These are phyloP conservation scores for Plotosus lineatus DNA, from an alignment of 2,113 vertebrate genomes.

Conservation along the genomic window DNA sequence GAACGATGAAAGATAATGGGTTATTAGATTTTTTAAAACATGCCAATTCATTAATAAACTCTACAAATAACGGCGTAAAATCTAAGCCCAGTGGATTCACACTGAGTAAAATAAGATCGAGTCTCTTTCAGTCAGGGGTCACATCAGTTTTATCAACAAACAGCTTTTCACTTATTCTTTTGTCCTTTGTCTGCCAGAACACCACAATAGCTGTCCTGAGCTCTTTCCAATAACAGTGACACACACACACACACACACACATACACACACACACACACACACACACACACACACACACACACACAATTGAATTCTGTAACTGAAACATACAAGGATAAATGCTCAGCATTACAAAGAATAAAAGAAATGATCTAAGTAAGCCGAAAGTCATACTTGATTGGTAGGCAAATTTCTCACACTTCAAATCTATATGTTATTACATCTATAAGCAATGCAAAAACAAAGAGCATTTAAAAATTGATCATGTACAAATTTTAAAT, in stretches of 20 bases:
- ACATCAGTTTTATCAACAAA: conserved; percentile 52
- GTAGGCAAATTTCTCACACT: not conserved
- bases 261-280: conserved; percentile 27
- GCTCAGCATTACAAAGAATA: not conserved
- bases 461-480: too few relatives aligned
- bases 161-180: conserved; percentile 47
- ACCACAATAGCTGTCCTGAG: conserved; percentile 51
- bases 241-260: conserved; percentile 21
- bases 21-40: not conserved
- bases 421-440: not conserved
- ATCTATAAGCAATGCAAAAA: not conserved
- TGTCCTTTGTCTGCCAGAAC: conserved; percentile 49
- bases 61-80: conserved; percentile 12
- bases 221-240: conserved; percentile 34
- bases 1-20: not conserved
- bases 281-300: conserved; percentile 16
- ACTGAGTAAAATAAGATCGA: conserved; percentile 40
- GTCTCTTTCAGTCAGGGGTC: conserved; percentile 47
- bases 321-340: not conserved
- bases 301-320: not conserved
- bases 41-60: not conserved
- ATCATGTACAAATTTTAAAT: not conserved
- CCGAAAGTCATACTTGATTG: not conserved
- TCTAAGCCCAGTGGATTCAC: conserved; percentile 23
- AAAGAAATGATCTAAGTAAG: not conserved